Evolutionary conservation across 2,113 vertebrate genomes (phyloP), one percentile per base, ranked within the genome.

Genomic region (Kryptolebias marmoratus): DNA sequence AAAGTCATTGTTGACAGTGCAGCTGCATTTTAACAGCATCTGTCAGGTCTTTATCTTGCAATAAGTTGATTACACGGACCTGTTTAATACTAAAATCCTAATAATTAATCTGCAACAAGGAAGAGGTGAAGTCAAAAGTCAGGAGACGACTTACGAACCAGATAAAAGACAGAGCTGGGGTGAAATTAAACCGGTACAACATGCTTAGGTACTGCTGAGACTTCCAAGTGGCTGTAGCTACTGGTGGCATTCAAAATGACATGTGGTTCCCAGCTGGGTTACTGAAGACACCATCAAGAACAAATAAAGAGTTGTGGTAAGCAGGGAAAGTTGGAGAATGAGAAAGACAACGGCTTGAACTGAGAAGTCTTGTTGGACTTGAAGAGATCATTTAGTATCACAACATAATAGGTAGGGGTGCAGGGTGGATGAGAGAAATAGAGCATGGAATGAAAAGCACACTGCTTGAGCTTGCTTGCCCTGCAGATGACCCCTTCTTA

Each of bases 401-500:
- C 36, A 49, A 66, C 84, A 66, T 65, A 75, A 76, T 44, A 8
- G 36, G 53, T 54, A 49, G 16, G 31, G 36, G 15, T 52, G 39
- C 11, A 48, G 44, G 32, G 48, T 27, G 63, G 56, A 62, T 68
- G 28, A 67, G 30, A 49, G 64, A 70, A 81, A 47, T 59, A 61
- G 63, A 73, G 75, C 62, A 71, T 7, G 47, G 47, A 67, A 62
- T 73, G 68, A 79, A 84, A 64, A 83, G 61, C 62, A 27, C 57
- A 50, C 49, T 66, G 66, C 76, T 79, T 71, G 71, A 83, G 76
- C 73, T 42, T 28, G 77, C 56, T 75, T 87, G 81, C 64, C 87
- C 88, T 74, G 56, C 50, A 70, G 15, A 75, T 74, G 70, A 85
- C 89, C 87, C 70, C 68, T 67, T 30, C 61, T 73, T 67, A 77